Base-by-base conservation (phyloP, 2,888 invertebrate genomes). In the Rhamphomyia laevipes region DNA sequence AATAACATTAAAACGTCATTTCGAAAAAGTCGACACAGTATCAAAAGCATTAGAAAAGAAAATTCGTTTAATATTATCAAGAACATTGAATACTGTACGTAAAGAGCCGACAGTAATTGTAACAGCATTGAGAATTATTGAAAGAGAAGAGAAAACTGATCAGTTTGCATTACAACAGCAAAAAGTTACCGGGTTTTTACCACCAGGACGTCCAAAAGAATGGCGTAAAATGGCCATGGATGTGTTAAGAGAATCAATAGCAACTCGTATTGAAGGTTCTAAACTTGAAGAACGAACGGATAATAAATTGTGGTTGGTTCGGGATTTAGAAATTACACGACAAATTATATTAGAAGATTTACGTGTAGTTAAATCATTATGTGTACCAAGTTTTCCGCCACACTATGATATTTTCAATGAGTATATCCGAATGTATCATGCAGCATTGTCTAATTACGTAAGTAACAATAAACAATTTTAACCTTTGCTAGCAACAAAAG, bases 91-190 rank as follows among this genome's bases (percentile, higher is more conserved):
- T 63, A 94, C 93, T 2, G 94, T 96, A 0, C 77, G 95, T 18
- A 92, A 94, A 66, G 91, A 94, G 63, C 93, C 93, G 0, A 92
- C 91, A 1, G 84, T 93, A 10, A 90, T 99, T 57, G 99, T 99
- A 0, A 96, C 96, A 9, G 95, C 92, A 0, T 69, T 99, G 35
- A 77, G 99, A 56, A 95, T 99, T 48, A 91, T 99, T 59, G 97
- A 99, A 68, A 75, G 97, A 48, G 99, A 99, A 68, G 96, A 99
- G 63, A 90, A 89, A 70, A 84, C 90, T 31, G 99, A 99, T 74
- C 80, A 82, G 58, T 86, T 88, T 71, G 89, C 92, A 11, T 61
- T 86, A 54, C 82, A 85, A 66, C 68, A 69, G 48, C 68, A 70
- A 42, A 69, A 69, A 47, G 62, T 68, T 58, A 86, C 86, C 4